Conservation (phyloP, 1,140 invertebrate species). For the Trypoxylus dichotomus region DNA sequence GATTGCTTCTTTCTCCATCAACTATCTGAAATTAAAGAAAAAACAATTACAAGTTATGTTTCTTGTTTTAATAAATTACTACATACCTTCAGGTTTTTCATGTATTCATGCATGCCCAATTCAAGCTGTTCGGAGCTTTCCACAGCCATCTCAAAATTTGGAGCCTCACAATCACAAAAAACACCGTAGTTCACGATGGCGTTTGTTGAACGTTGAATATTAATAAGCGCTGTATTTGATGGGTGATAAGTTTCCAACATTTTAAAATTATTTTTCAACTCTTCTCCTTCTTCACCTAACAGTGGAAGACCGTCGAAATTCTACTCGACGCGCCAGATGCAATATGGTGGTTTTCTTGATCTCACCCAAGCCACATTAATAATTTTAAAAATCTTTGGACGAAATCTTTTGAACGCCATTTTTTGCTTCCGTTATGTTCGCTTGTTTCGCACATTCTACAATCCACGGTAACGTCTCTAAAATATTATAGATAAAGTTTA, state of each 20-base stretch:
- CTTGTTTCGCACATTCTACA: constrained; percentile 7
- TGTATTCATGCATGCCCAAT: constrained; percentile 6
- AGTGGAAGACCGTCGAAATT: too few relatives aligned
- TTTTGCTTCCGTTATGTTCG: background rate
- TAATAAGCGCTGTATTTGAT: constrained; percentile 4
- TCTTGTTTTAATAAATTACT: constrained; percentile 14
- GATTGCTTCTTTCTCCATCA: too few relatives aligned
- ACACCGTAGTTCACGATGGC: constrained; percentile 1
- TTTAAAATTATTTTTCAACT: constrained; percentile 8
- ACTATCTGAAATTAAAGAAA: too few relatives aligned
- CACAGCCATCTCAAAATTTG: constrained; percentile 5
- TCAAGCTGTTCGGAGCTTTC: background rate
- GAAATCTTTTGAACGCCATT: constrained; percentile 10
- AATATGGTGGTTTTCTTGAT: constrained; percentile 9
- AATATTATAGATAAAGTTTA: too few relatives aligned
- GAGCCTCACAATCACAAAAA: background rate
- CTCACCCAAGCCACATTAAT: background rate
- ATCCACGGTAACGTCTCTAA: too few relatives aligned
- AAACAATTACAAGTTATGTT: background rate
- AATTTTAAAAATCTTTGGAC: constrained; percentile 14
- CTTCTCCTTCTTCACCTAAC: constrained; percentile 12
- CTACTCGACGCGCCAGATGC: too few relatives aligned
- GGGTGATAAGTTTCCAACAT: constrained; percentile 6
- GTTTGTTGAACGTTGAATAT: constrained; percentile 1
- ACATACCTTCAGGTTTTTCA: constrained; percentile 13